Evolutionary conservation across 2,888 invertebrate species (phyloP), one percentile per base, ranked within the genome.

Genomic region (Lasioglossum leucozonium): DNA sequence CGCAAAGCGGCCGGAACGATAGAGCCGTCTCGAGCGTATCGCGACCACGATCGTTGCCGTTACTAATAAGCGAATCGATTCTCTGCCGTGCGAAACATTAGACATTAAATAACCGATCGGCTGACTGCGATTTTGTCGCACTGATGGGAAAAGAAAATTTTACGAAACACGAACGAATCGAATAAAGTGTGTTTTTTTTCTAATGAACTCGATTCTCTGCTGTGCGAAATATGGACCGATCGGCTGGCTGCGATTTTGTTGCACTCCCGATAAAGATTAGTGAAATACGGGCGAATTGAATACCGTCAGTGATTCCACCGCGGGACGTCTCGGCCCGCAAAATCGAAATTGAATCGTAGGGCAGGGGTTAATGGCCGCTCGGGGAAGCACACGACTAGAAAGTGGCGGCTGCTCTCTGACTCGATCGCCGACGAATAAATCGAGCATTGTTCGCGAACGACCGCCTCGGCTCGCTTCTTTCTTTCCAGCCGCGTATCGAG

Each of bases 311-410:
- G 51, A 51, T 51, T 22, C 22, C 5, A 22, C 51, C 51, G 51
- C 51, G 51, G 51, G 51, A 51, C 51, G 22, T 8, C 51, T 22
- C 47, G 47, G 18, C 18, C 18, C 18, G 5, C 47, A 51, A 22
- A 51, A 51, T 22, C 51, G 51, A 51, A 51, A 22, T 51, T 51
- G 51, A 51, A 51, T 51, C 22, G 22, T 51, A 51, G 22, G 51
- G 10, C 51, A 51, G 3, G 51, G 51, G 18, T 67, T 82, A 88
- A 76, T 73, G 71, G 81, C 72, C 79, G 65, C 76, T 47, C 67
- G 87, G 77, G 87, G 77, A 74, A 87, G 75, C 85, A 82, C 69
- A 84, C 85, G 79, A 83, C 84, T 88, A 84, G 87, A 86, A 86
- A 86, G 87, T 22, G 51, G 22, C 84, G 67, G 86, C 81, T 74